A percentile compares a stretch with the other conserved stretches of the same genome.
phyloP scores from a whole-genome alignment of 2,113 vertebrate species.

The Ptilorrhoa leucosticta region DNA sequence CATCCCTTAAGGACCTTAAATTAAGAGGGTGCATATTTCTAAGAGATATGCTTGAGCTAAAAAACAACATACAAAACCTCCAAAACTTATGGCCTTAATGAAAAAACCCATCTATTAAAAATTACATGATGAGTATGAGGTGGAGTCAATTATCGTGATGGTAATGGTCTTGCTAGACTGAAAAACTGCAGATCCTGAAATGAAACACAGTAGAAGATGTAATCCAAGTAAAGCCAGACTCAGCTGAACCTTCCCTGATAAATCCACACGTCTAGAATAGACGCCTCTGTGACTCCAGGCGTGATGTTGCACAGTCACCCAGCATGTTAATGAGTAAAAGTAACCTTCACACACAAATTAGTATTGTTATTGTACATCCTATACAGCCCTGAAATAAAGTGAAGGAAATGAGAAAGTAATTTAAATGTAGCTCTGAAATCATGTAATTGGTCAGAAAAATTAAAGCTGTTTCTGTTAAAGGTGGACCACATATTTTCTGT shows the following conservation, averaged over 20 bases:
- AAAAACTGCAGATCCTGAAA: not conserved
- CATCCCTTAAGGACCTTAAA: not conserved
- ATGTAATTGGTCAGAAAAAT: not conserved
- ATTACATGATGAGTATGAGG: not conserved
- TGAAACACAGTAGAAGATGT: not conserved
- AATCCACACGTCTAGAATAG: not conserved
- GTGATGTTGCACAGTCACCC: not conserved
- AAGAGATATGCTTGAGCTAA: not conserved
- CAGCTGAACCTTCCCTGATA: not conserved
- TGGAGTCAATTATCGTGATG: not conserved
- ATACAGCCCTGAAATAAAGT: not conserved
- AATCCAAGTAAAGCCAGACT: not conserved
- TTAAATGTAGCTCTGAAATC: not conserved
- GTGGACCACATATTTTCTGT: not conserved
- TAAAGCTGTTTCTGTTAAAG: not conserved
- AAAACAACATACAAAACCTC: not conserved
- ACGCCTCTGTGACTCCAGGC: not conserved
- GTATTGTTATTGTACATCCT: not conserved
- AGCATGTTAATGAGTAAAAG: rapidly evolving
- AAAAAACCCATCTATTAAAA: not conserved
- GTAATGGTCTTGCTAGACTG: not conserved
- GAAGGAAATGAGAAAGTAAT: not conserved
- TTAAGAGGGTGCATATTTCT: not conserved
- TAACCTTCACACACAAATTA: not conserved
- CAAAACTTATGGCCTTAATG: not conserved